These are phyloP conservation scores for Rhamnusium bicolor DNA, from an alignment of 2,888 invertebrate genomes.

Conservation along the genomic window DNA sequence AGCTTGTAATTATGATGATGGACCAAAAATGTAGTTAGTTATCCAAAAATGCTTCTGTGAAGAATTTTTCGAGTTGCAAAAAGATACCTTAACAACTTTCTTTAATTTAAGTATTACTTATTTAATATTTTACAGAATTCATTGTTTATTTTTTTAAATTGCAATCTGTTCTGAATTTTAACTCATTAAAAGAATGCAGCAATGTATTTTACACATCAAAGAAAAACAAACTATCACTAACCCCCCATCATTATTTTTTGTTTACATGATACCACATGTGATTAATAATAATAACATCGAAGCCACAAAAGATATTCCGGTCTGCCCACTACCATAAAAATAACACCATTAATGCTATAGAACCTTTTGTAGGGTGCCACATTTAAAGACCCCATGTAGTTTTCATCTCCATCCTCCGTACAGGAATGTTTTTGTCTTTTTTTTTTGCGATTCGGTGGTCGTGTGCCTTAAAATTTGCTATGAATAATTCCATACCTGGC, in stretches of 20 bases:
- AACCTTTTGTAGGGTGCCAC: neutral
- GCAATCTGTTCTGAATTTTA: no score
- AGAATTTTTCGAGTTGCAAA: no score
- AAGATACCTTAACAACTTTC: no score
- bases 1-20: no score
- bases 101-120: no score
- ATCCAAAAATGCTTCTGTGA: no score
- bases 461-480: neutral
- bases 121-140: no score
- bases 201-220: no score
- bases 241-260: slow-evolving; percentile 4
- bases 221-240: neutral
- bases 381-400: neutral
- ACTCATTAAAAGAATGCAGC: no score
- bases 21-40: no score
- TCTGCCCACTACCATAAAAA: slow-evolving; percentile 22
- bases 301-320: slow-evolving; percentile 26
- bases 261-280: slow-evolving; percentile 19
- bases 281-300: slow-evolving; percentile 12
- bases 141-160: no score
- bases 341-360: slow-evolving; percentile 19
- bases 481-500: neutral
- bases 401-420: neutral
- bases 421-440: neutral
- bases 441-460: neutral